Percentiles rank a stretch among this genome's conserved stretches.
Conservation (phyloP, 2,113 vertebrate species). For the Leuciscus idus region DNA sequence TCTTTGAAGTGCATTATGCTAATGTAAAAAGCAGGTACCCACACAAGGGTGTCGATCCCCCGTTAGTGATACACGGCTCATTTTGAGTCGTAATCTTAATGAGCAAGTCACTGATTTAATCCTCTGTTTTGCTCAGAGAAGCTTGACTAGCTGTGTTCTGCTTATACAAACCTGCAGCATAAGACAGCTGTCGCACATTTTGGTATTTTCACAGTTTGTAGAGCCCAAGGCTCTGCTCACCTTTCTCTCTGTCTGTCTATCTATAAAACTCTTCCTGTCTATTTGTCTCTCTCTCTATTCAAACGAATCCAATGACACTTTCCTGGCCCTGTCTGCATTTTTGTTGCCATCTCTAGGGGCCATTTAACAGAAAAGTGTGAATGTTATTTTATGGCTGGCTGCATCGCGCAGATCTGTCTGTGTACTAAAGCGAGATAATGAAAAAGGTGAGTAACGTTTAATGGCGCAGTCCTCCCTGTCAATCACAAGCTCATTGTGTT, state of each 20-base stretch:
- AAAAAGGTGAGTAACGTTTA: constrained; percentile 40
- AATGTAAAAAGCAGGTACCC: background rate
- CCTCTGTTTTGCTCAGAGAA: background rate
- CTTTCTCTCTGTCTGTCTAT: constrained; percentile 7
- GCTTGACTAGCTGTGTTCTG: constrained; percentile 35
- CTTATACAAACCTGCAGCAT: background rate
- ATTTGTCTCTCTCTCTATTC: constrained; percentile 21
- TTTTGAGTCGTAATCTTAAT: constrained; percentile 42
- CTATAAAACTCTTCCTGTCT: background rate
- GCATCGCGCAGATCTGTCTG: constrained; percentile 61
- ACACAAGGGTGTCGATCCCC: background rate
- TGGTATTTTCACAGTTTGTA: background rate
- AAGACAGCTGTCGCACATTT: background rate
- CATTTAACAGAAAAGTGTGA: constrained; percentile 65
- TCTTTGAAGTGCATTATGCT: constrained; percentile 36
- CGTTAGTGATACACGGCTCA: background rate
- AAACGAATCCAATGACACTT: constrained; percentile 68
- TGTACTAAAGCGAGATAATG: constrained; percentile 59
- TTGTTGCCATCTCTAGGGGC: constrained; percentile 67
- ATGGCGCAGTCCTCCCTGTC: background rate
- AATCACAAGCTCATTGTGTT: constrained; percentile 2
- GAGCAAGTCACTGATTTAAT: constrained; percentile 37
- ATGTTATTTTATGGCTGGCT: constrained; percentile 63
- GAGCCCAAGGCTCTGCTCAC: constrained; percentile 14
- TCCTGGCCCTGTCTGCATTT: constrained; percentile 62